Evolutionary conservation across 1,140 invertebrate species (phyloP), one percentile per base, ranked within the genome.

Genomic region (Monomorium pharaonis): DNA sequence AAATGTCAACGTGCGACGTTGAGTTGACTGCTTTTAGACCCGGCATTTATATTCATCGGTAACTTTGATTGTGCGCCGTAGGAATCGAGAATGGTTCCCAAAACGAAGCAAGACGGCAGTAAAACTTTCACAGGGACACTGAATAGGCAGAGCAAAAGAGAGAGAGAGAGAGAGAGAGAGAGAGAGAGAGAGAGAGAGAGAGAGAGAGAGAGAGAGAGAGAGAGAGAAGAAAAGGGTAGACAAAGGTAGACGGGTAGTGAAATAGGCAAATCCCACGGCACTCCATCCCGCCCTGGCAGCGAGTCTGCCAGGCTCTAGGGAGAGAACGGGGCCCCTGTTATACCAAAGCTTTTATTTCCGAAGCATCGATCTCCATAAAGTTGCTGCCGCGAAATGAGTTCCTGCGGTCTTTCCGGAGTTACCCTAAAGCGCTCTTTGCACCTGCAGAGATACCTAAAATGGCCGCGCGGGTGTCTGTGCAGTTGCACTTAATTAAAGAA

Each of bases 41-140:
- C 75, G 84, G 69, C 88, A 89, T 89, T 89, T 89, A 89, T 89
- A 89, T 89, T 89, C 88, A 89, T 89, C 87, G 88, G 84, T 75
- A 89, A 89, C 88, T 89, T 89, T 89, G 88, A 89, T 88, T 89
- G 72, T 86, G 70, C 76, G 44, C 54, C 62, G 16, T 72, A 65
- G 88, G 69, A 63, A 72, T 44, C 65, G 84, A 86, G 69, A 86
- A 69, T 81, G 87, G 60, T 75, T 47, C 63, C 81, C 49, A 62
- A 84, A 67, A 75, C 51, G 86, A 54, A 77, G 58, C 81, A 84
- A 65, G 86, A 84, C 72, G 81, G 54, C 37, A 56, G 69, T 85
- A 85, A 70, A 80, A 69, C 85, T 37, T 56, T 60, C 37, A 51
- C 42, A 51, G 60, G 65, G 81, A 89, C 77, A 78, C 62, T 76